Evolutionary conservation across 2,113 vertebrate species (phyloP).

Genomic region (Delphinus delphis): DNA sequence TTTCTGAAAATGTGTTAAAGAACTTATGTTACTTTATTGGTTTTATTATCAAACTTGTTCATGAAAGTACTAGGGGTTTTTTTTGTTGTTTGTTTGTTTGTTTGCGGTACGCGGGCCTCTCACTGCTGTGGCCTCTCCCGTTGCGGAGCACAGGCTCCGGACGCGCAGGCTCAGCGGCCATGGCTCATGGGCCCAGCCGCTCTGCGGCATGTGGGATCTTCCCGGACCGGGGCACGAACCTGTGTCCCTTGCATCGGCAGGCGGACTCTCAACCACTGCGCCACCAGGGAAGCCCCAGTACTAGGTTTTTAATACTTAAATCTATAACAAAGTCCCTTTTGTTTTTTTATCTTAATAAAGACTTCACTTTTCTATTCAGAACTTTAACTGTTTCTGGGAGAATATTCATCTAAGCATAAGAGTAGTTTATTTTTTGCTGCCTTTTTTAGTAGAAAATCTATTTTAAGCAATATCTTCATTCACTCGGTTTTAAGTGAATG

Average conservation of each 20-base stretch:
- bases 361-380: neutral
- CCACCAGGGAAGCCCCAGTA: neutral
- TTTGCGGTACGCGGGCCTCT: no score
- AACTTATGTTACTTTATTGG: neutral
- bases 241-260: no score
- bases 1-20: neutral
- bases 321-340: neutral
- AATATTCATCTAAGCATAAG: neutral
- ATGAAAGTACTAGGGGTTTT: neutral
- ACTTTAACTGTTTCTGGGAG: neutral
- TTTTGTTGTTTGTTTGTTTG: no score
- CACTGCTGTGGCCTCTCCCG: no score
- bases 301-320: neutral
- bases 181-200: no score
- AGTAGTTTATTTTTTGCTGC: neutral
- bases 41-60: conserved; percentile 21
- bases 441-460: neutral
- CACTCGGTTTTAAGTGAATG: neutral
- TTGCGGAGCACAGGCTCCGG: no score
- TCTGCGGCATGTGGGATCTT: no score
- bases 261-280: no score
- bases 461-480: conserved; percentile 4
- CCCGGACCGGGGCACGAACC: no score
- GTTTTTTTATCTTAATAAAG: conserved; percentile 13
- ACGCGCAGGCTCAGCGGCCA: no score